Evolutionary conservation across 1,140 invertebrate species (phyloP), one percentile per base, ranked within the genome.

Genomic region (Heliconius hewitsoni): DNA sequence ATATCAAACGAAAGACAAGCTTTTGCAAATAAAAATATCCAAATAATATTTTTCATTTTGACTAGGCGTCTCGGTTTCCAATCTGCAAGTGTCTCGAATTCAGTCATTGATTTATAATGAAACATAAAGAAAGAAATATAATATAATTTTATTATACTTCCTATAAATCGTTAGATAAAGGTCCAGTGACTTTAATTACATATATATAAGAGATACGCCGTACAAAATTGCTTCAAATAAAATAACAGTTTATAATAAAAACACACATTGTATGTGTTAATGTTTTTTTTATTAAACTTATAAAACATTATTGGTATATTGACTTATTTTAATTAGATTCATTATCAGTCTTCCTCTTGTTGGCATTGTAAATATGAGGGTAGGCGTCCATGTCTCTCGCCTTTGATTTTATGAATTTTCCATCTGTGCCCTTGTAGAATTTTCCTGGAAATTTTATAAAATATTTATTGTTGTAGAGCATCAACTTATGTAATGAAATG

Each of bases 351-450:
- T 52, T 77, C 73, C 0, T 60, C 73, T 39, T 52, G 72, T 77
- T 81, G 79, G 77, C 86, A 90, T 73, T 90, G 88, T 57, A 94
- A 81, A 74, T 94, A 94, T 0, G 91, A 88, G 0, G 92, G 92
- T 13, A 92, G 71, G 5, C 92, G 87, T 1, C 92, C 92, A 70
- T 90, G 89, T 78, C 90, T 86, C 60, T 90, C 91, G 8, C 88
- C 85, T 85, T 92, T 93, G 23, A 94, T 91, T 83, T 94, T 93
- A 66, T 93, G 92, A 13, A 94, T 86, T 81, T 93, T 94, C 82
- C 81, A 89, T 71, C 87, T 83, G 75, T 94, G 92, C 0, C 91
- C 91, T 84, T 90, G 91, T 72, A 94, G 79, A 80, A 92, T 92
- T 89, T 94, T 92, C 79, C 92, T 94, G 82, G 23, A 27, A 30